phyloP scores from a whole-genome alignment of 2,888 invertebrate species.

The Stenurella melanura region DNA sequence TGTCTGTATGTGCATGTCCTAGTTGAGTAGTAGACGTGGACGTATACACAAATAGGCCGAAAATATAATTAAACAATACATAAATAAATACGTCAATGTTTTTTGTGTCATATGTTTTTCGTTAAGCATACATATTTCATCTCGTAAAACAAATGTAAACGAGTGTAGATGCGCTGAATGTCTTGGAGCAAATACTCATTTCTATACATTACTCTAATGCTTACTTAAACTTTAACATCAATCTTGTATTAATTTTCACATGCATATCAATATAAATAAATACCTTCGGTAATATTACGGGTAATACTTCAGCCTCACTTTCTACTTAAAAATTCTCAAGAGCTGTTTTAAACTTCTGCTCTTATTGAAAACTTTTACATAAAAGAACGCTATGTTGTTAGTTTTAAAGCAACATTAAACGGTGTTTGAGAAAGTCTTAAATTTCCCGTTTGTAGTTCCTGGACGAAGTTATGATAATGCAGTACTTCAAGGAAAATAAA shows the following conservation, averaged over 20 bases:
- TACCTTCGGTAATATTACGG: background rate
- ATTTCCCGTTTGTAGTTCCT: background rate
- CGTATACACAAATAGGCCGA: too few species aligned
- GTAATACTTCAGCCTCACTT: background rate
- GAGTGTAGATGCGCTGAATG: too few species aligned
- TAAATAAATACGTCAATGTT: too few species aligned
- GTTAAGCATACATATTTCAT: too few species aligned
- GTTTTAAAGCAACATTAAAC: background rate
- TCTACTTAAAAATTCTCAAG: background rate
- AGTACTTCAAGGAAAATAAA: background rate
- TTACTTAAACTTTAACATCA: background rate
- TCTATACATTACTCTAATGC: too few species aligned
- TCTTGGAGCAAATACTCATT: too few species aligned
- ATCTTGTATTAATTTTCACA: background rate
- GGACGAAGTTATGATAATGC: background rate
- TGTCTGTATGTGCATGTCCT: too few species aligned
- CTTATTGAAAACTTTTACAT: constrained; percentile 19
- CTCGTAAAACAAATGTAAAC: too few species aligned
- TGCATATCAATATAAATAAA: background rate
- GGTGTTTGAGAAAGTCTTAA: background rate
- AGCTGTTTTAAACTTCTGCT: constrained; percentile 4
- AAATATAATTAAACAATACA: too few species aligned
- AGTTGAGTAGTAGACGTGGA: too few species aligned
- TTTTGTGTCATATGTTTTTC: too few species aligned
- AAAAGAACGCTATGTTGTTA: constrained; percentile 6